Evolutionary conservation across 2,888 invertebrate genomes (phyloP).

Genomic region (Synanthedon andrenaeformis): DNA sequence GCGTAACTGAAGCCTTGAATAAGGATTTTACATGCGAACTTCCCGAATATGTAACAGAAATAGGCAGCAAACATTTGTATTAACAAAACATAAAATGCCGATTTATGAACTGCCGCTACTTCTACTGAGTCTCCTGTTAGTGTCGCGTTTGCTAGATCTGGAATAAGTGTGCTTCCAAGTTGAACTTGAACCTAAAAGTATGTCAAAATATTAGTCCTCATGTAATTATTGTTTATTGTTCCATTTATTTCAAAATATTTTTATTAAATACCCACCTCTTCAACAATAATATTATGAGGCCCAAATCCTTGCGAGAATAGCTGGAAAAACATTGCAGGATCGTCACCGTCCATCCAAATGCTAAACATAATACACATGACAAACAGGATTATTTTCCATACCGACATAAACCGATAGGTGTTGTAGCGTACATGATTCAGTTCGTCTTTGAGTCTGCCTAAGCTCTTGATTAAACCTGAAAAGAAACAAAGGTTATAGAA

Average conservation of each 20-base stretch:
- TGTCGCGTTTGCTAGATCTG: constrained; percentile 82
- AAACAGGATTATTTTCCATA: constrained; percentile 91
- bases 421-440: constrained; percentile 87
- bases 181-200: constrained; percentile 69
- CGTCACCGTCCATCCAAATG: constrained; percentile 80
- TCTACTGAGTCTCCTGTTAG: constrained; percentile 81
- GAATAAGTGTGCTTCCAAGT: constrained; percentile 71
- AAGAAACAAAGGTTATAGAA: constrained; percentile 8
- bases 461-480: constrained; percentile 76
- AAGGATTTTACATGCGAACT: constrained; percentile 95
- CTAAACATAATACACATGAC: constrained; percentile 80
- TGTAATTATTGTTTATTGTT: background rate
- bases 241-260: background rate
- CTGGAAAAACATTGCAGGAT: constrained; percentile 81
- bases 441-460: constrained; percentile 84
- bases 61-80: constrained; percentile 88
- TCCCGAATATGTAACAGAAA: constrained; percentile 92
- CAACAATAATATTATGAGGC: constrained; percentile 81
- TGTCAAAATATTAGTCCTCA: background rate
- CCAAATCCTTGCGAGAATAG: constrained; percentile 81
- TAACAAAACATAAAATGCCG: constrained; percentile 81
- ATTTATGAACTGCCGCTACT: constrained; percentile 77
- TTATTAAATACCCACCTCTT: constrained; percentile 64
- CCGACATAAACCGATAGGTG: constrained; percentile 88
- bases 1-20: constrained; percentile 98